Evolutionary conservation across 2,797 vertebrate species (phyloP), one percentile per base, ranked within the genome.

Genomic region (Todus mexicanus): DNA sequence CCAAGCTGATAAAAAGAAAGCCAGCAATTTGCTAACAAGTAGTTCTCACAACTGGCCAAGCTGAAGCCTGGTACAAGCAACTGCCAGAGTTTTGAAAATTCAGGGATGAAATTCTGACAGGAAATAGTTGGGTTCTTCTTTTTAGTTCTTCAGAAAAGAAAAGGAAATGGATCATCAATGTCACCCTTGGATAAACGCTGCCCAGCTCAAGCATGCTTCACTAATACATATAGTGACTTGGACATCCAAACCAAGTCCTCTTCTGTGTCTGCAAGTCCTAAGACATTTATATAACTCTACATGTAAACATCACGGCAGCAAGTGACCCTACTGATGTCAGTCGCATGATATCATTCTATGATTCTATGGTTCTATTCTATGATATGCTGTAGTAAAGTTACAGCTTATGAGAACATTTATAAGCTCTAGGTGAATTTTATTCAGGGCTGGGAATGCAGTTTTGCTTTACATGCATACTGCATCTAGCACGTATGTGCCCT

Each of bases 381-480:
- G n/a, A 8, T 26, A 20, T 25, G 42, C 35, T 45, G 2, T 16
- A 56, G 51, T 38, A 61, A 84, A 64, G 20, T 37, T 73, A 33
- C 50, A 63, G 16, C 7, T 65, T 27, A 31, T 37, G 23, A 43
- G 75, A 77, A 10, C 20, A 7, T 21, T 71, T 77, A n/a, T 19
- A 69, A 72, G 10, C 19, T 72, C 17, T 47, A 69, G 35, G 18
- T 71, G 31, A 43, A 56, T 35, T 61, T 51, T 69, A 47, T 83
- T 63, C n/a, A 47, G 42, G 7, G 12, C 18, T 53, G 42, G 35
- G 23, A 53, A 38, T 31, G 11, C 14, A 5, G 3, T 69, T 91
- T 85, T 74, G 4, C 16, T 29, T 5, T 7, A 57, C 0, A 1
- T n/a, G 25, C 11, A 10, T 38, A 47, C 6, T 19, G 5, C 15